These are phyloP conservation scores for Arothron firmamentum DNA, from an alignment of 2,113 vertebrate species.

Conservation along the genomic window DNA sequence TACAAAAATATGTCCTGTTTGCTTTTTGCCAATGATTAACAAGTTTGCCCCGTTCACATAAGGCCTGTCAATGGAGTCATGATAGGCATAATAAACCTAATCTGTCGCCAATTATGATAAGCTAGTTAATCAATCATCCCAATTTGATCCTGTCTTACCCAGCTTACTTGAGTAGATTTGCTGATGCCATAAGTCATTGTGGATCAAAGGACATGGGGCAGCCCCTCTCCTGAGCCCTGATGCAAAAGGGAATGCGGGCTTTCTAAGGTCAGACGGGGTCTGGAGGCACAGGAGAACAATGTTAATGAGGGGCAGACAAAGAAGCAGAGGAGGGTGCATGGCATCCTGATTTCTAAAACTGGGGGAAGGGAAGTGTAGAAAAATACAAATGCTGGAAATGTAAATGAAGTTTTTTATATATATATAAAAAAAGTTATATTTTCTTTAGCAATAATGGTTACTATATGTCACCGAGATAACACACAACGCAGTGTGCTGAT, in stretches of 20 bases:
- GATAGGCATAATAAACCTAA: not conserved
- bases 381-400: too few relatives aligned
- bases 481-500: too few relatives aligned
- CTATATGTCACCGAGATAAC: too few relatives aligned
- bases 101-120: not conserved
- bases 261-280: not conserved
- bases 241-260: not conserved
- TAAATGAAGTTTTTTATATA: too few relatives aligned
- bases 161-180: not conserved
- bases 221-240: not conserved
- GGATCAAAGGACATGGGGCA: not conserved
- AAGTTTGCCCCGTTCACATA: not conserved
- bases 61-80: not conserved
- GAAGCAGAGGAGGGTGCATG: not conserved
- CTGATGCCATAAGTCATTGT: not conserved
- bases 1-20: not conserved
- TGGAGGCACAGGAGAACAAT: constrained; percentile 2
- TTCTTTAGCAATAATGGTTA: too few relatives aligned
- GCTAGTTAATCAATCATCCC: not conserved
- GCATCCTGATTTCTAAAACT: not conserved
- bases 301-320: constrained; percentile 5
- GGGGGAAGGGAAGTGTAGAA: not conserved
- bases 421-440: too few relatives aligned
- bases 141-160: constrained; percentile 1
- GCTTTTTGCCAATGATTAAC: not conserved